Conservation (phyloP, 2,888 invertebrate species). For the Sminthurinus aureus region DNA sequence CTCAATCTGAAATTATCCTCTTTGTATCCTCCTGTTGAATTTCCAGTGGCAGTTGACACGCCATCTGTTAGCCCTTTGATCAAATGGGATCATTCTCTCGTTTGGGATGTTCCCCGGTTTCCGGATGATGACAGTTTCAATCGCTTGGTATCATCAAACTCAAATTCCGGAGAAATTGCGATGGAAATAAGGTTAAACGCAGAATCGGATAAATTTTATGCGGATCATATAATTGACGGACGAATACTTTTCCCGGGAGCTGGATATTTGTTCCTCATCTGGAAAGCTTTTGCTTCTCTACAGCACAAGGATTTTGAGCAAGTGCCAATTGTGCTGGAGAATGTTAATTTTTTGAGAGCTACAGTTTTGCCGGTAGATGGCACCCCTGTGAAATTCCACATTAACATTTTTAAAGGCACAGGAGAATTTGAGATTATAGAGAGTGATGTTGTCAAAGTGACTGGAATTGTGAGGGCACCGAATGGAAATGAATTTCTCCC, state of each 20-base stretch:
- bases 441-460: conserved; percentile 62
- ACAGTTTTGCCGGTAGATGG: conserved; percentile 76
- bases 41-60: conserved; percentile 86
- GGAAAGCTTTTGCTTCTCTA: conserved; percentile 79
- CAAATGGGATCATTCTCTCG: conserved; percentile 80
- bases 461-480: conserved; percentile 61
- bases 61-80: conserved; percentile 83
- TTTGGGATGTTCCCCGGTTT: conserved; percentile 17
- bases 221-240: conserved; percentile 86
- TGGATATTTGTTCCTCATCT: conserved; percentile 85
- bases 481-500: too few species aligned
- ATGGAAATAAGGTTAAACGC: conserved; percentile 62
- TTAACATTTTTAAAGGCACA: conserved; percentile 81
- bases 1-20: conserved; percentile 76
- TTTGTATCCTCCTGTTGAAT: conserved; percentile 77
- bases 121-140: too few species aligned
- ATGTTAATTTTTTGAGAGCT: conserved; percentile 83
- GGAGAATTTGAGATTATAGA: conserved; percentile 67
- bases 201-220: conserved; percentile 75
- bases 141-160: too few species aligned
- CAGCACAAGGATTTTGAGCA: conserved; percentile 72
- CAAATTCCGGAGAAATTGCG: conserved; percentile 14
- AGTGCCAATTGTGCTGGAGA: conserved; percentile 82
- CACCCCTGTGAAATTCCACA: conserved; percentile 74
- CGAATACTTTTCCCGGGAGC: conserved; percentile 94